phyloP scores from a whole-genome alignment of 2,888 invertebrate genomes.

The Callinectes sapidus region DNA sequence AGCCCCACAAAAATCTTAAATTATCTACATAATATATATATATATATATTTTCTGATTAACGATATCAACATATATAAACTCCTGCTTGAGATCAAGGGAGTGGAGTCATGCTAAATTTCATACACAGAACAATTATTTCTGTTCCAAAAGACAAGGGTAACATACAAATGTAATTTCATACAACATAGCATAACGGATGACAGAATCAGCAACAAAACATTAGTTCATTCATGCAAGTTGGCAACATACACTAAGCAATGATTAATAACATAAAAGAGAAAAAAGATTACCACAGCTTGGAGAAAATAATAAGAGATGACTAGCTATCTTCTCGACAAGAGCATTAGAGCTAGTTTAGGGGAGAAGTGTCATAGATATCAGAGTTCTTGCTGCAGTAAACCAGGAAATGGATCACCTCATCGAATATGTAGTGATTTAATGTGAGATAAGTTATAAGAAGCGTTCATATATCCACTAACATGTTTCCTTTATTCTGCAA shows the following conservation, averaged over 20 bases:
- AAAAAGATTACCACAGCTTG: not conserved
- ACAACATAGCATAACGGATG: conserved; percentile 12
- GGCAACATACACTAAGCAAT: conserved; percentile 30
- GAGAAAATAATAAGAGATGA: not conserved
- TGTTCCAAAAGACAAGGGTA: not conserved
- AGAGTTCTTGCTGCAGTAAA: not conserved
- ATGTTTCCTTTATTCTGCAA: too few species aligned
- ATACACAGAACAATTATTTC: not conserved
- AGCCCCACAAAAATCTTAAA: not conserved
- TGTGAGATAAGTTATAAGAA: not conserved
- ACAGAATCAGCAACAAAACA: not conserved
- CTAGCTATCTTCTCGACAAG: not conserved
- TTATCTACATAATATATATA: too few species aligned
- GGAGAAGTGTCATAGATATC: not conserved
- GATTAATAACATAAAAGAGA: not conserved
- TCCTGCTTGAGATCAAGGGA: not conserved
- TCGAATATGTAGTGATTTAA: not conserved
- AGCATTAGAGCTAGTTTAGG: not conserved
- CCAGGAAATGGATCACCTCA: not conserved
- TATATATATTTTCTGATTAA: not conserved
- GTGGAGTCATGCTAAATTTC: not conserved
- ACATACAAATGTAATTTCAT: not conserved
- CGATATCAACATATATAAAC: not conserved
- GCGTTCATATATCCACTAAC: too few species aligned
- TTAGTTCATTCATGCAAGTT: conserved; percentile 45